Evolutionary conservation across 2,888 invertebrate genomes (phyloP), one percentile per base, ranked within the genome.

Genomic region (Agrotis segetum): DNA sequence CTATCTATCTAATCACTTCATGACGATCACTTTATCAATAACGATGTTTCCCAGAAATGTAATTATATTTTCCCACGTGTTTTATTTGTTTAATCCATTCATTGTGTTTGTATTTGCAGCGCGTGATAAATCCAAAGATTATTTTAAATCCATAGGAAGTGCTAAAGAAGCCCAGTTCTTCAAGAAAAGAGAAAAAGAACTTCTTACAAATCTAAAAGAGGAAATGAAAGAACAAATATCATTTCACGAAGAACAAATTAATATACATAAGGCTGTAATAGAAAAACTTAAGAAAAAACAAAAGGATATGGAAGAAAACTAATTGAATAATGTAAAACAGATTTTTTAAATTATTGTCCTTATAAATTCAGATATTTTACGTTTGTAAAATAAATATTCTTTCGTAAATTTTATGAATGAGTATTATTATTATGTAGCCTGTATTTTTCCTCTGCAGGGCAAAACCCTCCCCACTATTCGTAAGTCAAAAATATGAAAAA

Each of bases 131-230:
- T 5, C 34, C 13, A 34, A 16, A 14, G 49, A 70, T 17, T 0
- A 14, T n/a, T 73, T 73, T 17, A 71, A 73, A 46, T 24, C 21
- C 2, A 19, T 63, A 0, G 77, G 62, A 7, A 13, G 11, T 21
- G 77, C 76, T 9, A 74, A 50, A 58, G 77, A 69, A 62, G 69
- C 76, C 40, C 56, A 69, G 21, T 69, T 17, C 50, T 58, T 58
- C 16, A 16, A 58, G 14, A 52, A 69, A 47, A n/a, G 29, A 50
- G 61, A 62, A 49, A 11, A 29, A 19, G 1, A 49, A 52, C 67
- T 67, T 19, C 21, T 66, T n/a, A 0, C 0, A n/a, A 34, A 74
- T 34, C 3, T 73, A 13, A 74, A 67, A 9, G 24, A 58, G 1
- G 46, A 58, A 0, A 74, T 58, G 72, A 34, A 58, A 40, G 24